phyloP scores from a whole-genome alignment of 2,888 invertebrate genomes.

The Sminthurides aquaticus region DNA sequence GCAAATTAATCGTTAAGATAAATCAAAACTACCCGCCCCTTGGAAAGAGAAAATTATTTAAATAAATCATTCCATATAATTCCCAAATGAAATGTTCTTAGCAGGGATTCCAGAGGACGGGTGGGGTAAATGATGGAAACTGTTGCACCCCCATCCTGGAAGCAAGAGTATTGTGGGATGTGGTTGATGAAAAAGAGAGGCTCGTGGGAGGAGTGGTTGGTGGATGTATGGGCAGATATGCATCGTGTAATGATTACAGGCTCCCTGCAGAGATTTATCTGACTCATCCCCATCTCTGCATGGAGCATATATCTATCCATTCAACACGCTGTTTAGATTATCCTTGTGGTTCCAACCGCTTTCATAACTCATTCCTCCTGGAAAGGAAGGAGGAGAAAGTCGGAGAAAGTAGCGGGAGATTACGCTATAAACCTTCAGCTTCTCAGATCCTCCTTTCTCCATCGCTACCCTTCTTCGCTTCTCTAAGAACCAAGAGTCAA shows the following conservation, averaged over 20 bases:
- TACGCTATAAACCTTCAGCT: too few relatives aligned
- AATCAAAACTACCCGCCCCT: background rate
- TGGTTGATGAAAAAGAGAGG: background rate
- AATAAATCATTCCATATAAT: background rate
- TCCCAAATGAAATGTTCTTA: background rate
- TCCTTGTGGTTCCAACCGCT: background rate
- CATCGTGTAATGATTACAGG: background rate
- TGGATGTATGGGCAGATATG: background rate
- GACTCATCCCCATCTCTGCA: background rate
- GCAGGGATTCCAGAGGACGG: background rate
- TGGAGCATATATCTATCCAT: background rate
- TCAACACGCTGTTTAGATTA: background rate
- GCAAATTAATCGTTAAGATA: background rate
- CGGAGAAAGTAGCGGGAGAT: too few relatives aligned
- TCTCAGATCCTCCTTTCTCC: background rate
- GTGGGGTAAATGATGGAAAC: background rate
- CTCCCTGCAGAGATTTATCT: background rate
- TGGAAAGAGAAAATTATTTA: background rate
- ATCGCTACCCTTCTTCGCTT: background rate
- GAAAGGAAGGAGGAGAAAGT: too few relatives aligned
- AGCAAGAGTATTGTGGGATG: background rate
- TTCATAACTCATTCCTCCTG: background rate
- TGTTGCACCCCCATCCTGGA: background rate
- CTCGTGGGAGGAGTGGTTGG: too few relatives aligned
- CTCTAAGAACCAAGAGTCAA: background rate